A percentile compares a stretch with the other conserved stretches of the same genome.
Evolutionary conservation across 2,113 vertebrate genomes (phyloP).

Genomic region (Malurus melanocephalus): DNA sequence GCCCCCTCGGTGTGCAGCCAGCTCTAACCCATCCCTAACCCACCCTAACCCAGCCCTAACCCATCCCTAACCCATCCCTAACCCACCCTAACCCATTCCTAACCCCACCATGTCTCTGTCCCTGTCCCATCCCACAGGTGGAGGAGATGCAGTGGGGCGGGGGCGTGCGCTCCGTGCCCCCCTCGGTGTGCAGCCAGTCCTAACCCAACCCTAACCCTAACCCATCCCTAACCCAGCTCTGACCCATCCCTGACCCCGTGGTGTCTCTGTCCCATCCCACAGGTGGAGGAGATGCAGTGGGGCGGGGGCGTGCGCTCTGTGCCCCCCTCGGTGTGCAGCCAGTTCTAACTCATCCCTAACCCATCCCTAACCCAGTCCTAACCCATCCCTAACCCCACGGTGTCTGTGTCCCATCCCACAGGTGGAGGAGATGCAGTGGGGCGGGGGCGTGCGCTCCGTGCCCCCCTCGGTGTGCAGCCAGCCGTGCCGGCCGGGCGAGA

Average conservation of each 20-base stretch:
- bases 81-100: no score
- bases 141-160: no score
- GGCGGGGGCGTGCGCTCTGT: background rate
- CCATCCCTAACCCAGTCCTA: background rate
- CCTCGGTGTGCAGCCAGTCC: no score
- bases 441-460: constrained; percentile 74
- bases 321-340: background rate
- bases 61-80: no score
- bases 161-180: no score
- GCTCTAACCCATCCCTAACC: no score
- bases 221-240: no score
- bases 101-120: no score
- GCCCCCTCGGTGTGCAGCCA: background rate
- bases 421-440: constrained; percentile 94
- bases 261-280: background rate
- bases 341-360: background rate
- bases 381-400: background rate
- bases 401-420: constrained; percentile 41
- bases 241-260: no score
- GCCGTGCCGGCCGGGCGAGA: constrained; percentile 84
- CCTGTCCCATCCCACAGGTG: no score
- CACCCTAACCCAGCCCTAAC: background rate
- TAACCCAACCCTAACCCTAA: no score
- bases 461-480: constrained; percentile 88
- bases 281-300: background rate